Evolutionary conservation across 2,797 vertebrate species (phyloP).

Genomic region (Poecilia picta): DNA sequence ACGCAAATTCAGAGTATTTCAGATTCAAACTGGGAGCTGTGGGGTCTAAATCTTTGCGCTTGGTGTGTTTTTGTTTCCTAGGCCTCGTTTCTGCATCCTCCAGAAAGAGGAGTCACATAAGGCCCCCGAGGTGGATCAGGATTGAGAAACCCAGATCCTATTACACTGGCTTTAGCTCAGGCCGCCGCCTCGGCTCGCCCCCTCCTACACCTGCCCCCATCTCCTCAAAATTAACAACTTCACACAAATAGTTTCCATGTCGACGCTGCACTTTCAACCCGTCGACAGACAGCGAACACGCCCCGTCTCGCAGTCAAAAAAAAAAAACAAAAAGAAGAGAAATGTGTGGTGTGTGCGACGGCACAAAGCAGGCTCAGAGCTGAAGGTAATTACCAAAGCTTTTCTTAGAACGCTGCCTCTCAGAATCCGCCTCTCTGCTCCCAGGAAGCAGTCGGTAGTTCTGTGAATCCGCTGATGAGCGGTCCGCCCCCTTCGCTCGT

Average conservation of each 20-base stretch:
- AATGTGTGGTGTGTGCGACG: constrained; percentile 17
- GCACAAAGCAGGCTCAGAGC: constrained; percentile 77
- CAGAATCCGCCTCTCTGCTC: constrained; percentile 78
- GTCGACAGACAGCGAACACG: constrained; percentile 15
- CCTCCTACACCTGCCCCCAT: constrained; percentile 34
- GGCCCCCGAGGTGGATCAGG: constrained; percentile 52
- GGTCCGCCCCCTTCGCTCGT: constrained; percentile 75
- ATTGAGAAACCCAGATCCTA: constrained; percentile 72
- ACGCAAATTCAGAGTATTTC: neutral
- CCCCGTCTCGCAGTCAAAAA: constrained; percentile 38
- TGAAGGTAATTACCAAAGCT: constrained; percentile 86
- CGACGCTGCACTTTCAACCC: constrained; percentile 38
- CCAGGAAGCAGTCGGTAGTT: constrained; percentile 83
- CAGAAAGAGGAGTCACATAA: constrained; percentile 61
- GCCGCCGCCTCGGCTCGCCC: constrained; percentile 39
- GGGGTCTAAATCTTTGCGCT: neutral
- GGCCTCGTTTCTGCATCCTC: constrained; percentile 86
- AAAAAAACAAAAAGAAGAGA: neutral
- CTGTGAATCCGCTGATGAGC: constrained; percentile 81
- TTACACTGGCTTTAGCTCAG: constrained; percentile 70
- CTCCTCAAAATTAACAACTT: constrained; percentile 29
- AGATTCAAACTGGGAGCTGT: neutral
- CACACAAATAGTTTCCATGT: constrained; percentile 19
- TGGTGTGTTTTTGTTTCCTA: constrained; percentile 61
- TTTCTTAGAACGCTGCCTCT: constrained; percentile 86